Evolutionary conservation across 2,888 invertebrate species (phyloP).

Genomic region (Pristionchus fissidentatus): DNA sequence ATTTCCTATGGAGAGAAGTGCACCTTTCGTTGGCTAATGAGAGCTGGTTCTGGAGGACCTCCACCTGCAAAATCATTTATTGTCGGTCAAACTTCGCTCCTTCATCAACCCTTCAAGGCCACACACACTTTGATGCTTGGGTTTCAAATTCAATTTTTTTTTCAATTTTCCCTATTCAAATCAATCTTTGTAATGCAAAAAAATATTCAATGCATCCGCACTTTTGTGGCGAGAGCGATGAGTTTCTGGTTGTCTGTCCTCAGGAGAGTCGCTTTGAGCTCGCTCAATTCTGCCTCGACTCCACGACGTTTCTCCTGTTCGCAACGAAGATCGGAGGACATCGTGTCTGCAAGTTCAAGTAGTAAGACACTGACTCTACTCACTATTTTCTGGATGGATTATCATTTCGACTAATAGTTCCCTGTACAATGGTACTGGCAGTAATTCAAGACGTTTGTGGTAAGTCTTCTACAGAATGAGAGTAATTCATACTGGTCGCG

Average conservation of each 20-base stretch:
- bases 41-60: constrained; percentile 71
- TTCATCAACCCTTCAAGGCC: no score
- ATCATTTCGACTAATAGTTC: no score
- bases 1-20: constrained; percentile 70
- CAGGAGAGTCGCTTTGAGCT: constrained; percentile 64
- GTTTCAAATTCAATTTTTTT: no score
- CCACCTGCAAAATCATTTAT: constrained; percentile 60
- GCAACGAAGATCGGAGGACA: constrained; percentile 53
- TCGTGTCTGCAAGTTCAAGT: constrained; percentile 15
- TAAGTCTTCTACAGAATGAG: background rate
- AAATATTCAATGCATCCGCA: constrained; percentile 24
- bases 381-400: background rate
- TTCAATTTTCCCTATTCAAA: no score
- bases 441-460: background rate
- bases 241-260: constrained; percentile 74
- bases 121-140: no score
- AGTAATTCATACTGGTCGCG: constrained; percentile 17
- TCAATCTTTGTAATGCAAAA: background rate
- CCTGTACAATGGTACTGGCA: background rate
- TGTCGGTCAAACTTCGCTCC: no score
- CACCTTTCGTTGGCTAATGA: constrained; percentile 71
- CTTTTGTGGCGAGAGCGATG: constrained; percentile 74
- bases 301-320: constrained; percentile 63
- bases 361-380: background rate
- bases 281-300: constrained; percentile 61